phyloP scores from a whole-genome alignment of 2,113 vertebrate genomes.

The Anoura caudifer region DNA sequence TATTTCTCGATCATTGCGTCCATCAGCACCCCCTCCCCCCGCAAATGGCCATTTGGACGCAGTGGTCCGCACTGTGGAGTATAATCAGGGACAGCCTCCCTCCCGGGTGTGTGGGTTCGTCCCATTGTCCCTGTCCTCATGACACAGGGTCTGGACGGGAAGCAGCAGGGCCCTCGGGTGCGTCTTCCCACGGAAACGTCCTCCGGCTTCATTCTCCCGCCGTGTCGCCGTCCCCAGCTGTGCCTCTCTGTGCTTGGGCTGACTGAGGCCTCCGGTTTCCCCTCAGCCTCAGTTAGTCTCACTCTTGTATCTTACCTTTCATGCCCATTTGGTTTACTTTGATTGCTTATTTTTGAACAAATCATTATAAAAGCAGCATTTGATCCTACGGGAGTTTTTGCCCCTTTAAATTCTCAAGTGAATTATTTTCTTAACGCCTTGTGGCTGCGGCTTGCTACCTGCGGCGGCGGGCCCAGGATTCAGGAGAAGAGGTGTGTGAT shows the following conservation, averaged over 20 bases:
- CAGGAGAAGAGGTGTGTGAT: accelerated
- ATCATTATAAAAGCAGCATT: neutral
- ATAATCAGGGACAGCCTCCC: accelerated
- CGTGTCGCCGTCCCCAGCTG: accelerated
- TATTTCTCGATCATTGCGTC: neutral
- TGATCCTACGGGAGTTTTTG: neutral
- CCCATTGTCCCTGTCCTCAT: accelerated
- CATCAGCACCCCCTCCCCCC: neutral
- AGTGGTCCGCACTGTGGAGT: neutral
- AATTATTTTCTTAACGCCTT: neutral
- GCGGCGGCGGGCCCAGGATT: too few relatives aligned
- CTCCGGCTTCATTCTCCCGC: neutral
- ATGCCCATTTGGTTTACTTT: neutral
- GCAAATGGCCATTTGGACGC: neutral
- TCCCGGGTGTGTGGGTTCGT: accelerated
- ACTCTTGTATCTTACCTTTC: neutral
- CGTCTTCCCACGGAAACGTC: neutral
- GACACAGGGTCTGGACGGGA: neutral
- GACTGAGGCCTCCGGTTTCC: neutral
- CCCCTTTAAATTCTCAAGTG: neutral
- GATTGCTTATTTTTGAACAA: neutral
- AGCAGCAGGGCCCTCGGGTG: neutral
- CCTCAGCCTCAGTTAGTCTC: neutral
- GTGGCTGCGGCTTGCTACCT: accelerated
- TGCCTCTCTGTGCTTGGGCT: neutral